Evolutionary conservation across 2,113 vertebrate genomes (phyloP), one percentile per base, ranked within the genome.

Genomic region (Podocnemis expansa): DNA sequence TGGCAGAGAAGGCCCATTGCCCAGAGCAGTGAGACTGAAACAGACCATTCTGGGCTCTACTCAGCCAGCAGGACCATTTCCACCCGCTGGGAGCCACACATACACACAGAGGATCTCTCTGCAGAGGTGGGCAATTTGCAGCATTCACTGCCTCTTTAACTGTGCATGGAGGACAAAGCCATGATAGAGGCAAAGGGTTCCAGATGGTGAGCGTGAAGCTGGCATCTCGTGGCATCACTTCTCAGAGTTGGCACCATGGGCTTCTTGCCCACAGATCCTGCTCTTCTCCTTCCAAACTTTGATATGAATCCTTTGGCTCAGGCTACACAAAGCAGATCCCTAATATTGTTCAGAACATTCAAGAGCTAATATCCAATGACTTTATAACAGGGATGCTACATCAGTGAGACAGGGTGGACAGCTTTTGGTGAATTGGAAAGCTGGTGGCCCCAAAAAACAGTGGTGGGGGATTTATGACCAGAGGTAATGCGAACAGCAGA

Each of bases 291-390:
- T 92, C 60, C 8, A 52, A 0, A 24, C 85, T 82, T 80, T 3
- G 80, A 91, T 54, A 49, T 16, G 51, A 84, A 89, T 83, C 85
- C 27, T 41, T 73, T 41, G 45, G 73, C 41, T 13, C 41, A 14
- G 41, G 41, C 27, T 25, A 75, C 24, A 4, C 93, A 89, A 93
- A 96, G 93, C 87, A 80, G 81, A 89, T 89, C 92, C 0, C 1
- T 85, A 87, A 86, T 85, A 94, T 45, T 3, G 0, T n/a, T 29
- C 67, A 49, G 89, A 91, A 88, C 89, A 83, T 96, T 91, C 80
- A 85, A 41, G 27, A 88, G 94, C 96, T 89, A 75, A 95, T 91
- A 91, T 95, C 93, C 93, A 96, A 86, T 95, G 41, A n/a, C 70
- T 73, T 73, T 41, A 24, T 24, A 73, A 73, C 70, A 73, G 70